Evolutionary conservation across 2,888 invertebrate species (phyloP), one percentile per base, ranked within the genome.

Genomic region (Dendrolimus houi): DNA sequence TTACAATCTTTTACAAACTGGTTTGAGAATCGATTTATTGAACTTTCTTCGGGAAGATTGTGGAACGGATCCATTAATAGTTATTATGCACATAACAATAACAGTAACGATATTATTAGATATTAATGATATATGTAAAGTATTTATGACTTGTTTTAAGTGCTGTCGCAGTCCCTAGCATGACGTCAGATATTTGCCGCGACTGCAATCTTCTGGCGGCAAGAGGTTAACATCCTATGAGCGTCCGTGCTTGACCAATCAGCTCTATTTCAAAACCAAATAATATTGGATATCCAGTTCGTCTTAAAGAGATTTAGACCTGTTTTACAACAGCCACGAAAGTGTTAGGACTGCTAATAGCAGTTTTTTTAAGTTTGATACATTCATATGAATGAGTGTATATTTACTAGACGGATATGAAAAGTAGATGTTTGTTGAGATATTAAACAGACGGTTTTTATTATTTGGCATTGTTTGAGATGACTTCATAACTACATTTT

Each of bases 161-260:
- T 12, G 47, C 9, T 47, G 47, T 58, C 59, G 74, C 75, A 75
- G 79, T 77, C 67, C 66, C 59, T 70, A 65, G 74, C 72, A 78
- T 85, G 84, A 86, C 83, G 83, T 85, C 83, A 85, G 79, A 74
- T 62, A 63, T 72, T 75, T 64, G 71, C 66, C 71, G 69, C 68
- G 70, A 71, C 66, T 68, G 69, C 70, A 67, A 62, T 64, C 69
- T 62, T 60, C 62, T 63, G 60, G 59, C 64, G 57, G 57, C 60
- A 59, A 67, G 79, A 86, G 87, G 87, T 87, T 74, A 87, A 87
- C 77, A 86, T 85, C 87, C 87, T 85, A 72, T 71, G 70, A 62
- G 67, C 69, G 74, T 72, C 75, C 71, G 72, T 71, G 75, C 69
- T 70, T 74, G 75, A 70, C 79, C 74, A 74, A 74, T 79, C 62